Conservation (phyloP, 1,140 invertebrate genomes). For the Drosophila santomea region DNA sequence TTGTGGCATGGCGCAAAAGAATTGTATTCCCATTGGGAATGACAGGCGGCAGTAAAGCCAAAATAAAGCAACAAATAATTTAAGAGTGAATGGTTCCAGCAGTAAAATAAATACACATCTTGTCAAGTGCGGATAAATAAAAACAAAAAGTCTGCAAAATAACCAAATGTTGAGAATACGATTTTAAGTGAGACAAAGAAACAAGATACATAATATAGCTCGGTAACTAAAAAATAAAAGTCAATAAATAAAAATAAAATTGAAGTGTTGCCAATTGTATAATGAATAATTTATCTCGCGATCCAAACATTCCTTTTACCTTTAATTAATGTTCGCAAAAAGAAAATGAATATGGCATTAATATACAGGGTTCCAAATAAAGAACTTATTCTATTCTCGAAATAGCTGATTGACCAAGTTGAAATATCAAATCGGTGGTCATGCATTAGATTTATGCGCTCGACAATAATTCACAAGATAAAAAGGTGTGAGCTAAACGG, state of each 20-base stretch:
- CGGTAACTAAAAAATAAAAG: neutral
- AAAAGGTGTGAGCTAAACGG: constrained; percentile 53
- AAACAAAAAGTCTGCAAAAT: constrained; percentile 2
- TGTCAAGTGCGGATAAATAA: constrained; percentile 51
- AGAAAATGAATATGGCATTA: neutral
- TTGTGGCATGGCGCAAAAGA: constrained; percentile 46
- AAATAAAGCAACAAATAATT: constrained; percentile 24
- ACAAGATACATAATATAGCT: neutral
- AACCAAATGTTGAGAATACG: constrained; percentile 8
- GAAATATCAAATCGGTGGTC: constrained; percentile 22
- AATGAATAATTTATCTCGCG: neutral
- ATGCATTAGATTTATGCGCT: constrained; percentile 35
- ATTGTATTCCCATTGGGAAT: constrained; percentile 54
- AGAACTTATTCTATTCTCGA: constrained; percentile 19
- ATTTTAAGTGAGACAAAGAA: constrained; percentile 2
- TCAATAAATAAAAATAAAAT: neutral
- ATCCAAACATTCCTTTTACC: neutral
- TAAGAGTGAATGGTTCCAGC: constrained; percentile 24
- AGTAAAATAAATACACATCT: constrained; percentile 53
- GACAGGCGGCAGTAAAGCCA: constrained; percentile 51
- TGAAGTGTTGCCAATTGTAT: neutral
- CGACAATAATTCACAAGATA: constrained; percentile 54
- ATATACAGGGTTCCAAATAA: constrained; percentile 17
- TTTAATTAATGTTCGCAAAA: neutral
- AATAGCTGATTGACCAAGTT: constrained; percentile 25